Conservation (phyloP, 2,797 vertebrate genomes). For the Columba guinea region DNA sequence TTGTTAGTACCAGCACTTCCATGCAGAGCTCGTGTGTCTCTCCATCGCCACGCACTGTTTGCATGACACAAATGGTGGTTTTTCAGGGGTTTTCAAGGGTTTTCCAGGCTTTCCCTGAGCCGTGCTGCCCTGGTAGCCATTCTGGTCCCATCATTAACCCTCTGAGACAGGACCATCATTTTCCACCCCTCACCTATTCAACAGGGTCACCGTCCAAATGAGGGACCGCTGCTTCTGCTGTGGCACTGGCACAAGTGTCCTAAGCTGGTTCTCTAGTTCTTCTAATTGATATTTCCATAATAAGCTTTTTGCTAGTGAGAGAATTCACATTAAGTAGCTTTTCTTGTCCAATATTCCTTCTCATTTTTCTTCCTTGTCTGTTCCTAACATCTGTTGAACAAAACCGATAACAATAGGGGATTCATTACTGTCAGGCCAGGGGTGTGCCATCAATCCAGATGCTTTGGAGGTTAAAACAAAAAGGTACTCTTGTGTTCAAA, state of each 20-base stretch:
- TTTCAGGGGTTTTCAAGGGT: neutral
- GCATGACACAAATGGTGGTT: accelerated
- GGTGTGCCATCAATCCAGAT: neutral
- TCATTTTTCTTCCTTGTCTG: conserved; percentile 57
- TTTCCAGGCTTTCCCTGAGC: neutral
- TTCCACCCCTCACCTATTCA: neutral
- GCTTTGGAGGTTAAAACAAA: neutral
- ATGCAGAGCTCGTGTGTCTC: neutral
- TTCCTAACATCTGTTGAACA: conserved; percentile 58
- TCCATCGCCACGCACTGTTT: accelerated
- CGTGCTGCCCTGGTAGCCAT: accelerated
- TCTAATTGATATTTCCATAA: conserved; percentile 23
- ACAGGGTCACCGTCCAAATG: neutral
- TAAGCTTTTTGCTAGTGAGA: neutral
- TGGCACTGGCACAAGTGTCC: neutral
- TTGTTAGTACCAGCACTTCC: neutral
- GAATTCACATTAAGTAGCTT: neutral
- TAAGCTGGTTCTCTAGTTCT: neutral
- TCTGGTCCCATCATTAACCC: neutral
- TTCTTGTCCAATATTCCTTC: neutral
- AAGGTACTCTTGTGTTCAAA: neutral
- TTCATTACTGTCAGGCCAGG: neutral
- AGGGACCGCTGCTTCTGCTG: neutral
- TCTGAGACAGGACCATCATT: accelerated
- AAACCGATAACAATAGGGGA: conserved; percentile 37